A percentile compares a stretch with the other conserved stretches of the same genome.
Evolutionary conservation across 1,140 invertebrate genomes (phyloP).

Genomic region (Camponotus floridanus): DNA sequence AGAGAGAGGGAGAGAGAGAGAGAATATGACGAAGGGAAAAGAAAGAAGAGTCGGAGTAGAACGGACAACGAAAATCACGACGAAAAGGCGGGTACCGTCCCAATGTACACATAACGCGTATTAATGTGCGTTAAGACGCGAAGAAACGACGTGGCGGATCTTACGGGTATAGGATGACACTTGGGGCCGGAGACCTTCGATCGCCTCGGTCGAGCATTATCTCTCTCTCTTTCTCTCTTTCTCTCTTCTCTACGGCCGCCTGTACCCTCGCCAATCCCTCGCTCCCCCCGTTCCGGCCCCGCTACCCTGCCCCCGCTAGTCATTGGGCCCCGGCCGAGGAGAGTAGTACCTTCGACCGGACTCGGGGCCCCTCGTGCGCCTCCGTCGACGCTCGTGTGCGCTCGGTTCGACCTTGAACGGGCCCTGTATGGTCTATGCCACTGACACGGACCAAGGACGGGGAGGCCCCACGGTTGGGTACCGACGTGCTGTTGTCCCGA

Average conservation of each 20-base stretch:
- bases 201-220: conserved; percentile 59
- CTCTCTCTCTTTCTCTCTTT: conserved; percentile 50
- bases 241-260: conserved; percentile 22
- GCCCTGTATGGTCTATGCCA: conserved; percentile 86
- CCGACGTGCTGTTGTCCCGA: conserved; percentile 83
- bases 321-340: conserved; percentile 43
- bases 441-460: conserved; percentile 87
- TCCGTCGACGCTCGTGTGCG: conserved; percentile 64
- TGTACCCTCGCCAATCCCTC: neutral
- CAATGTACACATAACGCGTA: conserved; percentile 74
- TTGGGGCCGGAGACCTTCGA: conserved; percentile 70
- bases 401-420: conserved; percentile 86
- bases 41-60: conserved; percentile 14
- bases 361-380: conserved; percentile 53
- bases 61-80: conserved; percentile 68
- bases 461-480: conserved; percentile 73
- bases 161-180: conserved; percentile 85
- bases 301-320: conserved; percentile 48
- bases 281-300: neutral
- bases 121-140: conserved; percentile 79
- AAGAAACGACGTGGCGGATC: conserved; percentile 78
- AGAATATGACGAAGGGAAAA: conserved; percentile 34
- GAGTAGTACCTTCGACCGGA: conserved; percentile 53
- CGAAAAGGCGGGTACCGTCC: conserved; percentile 67
- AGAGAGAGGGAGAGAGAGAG: neutral